Conservation (phyloP, 2,113 vertebrate species). For the Lepus europaeus region DNA sequence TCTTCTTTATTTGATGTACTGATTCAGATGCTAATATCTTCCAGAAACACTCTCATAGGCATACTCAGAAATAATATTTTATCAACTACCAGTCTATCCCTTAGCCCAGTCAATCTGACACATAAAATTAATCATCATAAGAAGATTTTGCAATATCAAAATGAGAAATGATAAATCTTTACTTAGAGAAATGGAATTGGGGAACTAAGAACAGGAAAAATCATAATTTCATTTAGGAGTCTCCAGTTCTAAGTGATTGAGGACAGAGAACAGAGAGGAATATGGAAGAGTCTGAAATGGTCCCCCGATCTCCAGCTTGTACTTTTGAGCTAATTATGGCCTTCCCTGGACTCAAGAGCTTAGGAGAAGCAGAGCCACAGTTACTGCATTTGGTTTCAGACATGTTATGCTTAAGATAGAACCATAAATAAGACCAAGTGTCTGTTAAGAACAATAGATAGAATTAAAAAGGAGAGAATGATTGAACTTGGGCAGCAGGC, state of each 20-base stretch:
- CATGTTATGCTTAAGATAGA: background rate
- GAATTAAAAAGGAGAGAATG: too few species aligned
- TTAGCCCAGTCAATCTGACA: background rate
- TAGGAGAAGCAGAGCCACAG: background rate
- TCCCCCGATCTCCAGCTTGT: background rate
- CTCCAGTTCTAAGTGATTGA: background rate
- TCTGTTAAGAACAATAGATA: too few species aligned
- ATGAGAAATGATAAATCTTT: slow-evolving; percentile 28
- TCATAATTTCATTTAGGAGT: background rate
- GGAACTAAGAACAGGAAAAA: background rate
- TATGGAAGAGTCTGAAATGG: background rate
- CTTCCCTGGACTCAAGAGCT: background rate
- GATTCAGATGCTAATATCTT: background rate
- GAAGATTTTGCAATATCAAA: background rate
- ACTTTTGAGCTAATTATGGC: background rate
- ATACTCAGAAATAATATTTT: background rate
- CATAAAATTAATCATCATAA: background rate
- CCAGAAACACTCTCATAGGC: background rate
- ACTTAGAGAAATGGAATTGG: background rate
- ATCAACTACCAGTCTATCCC: background rate
- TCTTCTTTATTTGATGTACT: background rate
- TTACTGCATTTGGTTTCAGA: background rate
- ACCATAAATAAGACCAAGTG: background rate
- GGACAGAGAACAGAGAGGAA: background rate
- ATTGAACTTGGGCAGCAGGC: too few species aligned